Conservation (phyloP, 2,113 vertebrate species). For the Pipa parva region DNA sequence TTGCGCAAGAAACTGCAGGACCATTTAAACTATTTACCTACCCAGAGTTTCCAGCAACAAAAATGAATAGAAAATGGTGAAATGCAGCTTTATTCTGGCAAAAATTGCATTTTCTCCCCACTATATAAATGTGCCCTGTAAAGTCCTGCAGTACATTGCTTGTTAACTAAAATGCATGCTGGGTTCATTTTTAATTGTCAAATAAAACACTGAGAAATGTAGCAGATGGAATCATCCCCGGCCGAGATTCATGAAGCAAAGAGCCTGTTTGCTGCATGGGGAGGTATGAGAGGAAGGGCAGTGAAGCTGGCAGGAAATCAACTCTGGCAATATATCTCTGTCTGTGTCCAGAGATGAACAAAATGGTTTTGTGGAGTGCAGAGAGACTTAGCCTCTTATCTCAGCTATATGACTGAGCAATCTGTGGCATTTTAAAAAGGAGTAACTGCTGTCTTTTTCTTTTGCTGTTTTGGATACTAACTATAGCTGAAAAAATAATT, state of each 20-base stretch:
- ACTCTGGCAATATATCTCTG: background rate
- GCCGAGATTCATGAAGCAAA: conserved; percentile 1
- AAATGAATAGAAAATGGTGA: too few species aligned
- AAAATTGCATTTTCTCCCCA: too few species aligned
- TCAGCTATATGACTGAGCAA: background rate
- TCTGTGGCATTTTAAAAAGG: background rate
- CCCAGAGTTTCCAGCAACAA: too few species aligned
- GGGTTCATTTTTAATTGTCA: background rate
- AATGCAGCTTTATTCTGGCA: too few species aligned
- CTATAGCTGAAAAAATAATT: too few species aligned
- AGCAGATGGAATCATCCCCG: background rate
- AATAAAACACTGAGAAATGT: background rate
- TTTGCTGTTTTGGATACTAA: too few species aligned
- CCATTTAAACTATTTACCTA: too few species aligned
- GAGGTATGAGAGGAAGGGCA: background rate
- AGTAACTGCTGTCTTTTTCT: background rate
- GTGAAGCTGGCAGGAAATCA: background rate
- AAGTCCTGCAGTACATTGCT: background rate
- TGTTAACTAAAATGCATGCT: background rate
- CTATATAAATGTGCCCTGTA: too few species aligned
- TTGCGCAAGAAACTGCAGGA: too few species aligned
- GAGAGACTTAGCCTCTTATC: conserved; percentile 22
- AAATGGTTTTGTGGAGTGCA: background rate
- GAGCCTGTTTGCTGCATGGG: background rate
- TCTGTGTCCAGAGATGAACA: background rate